Conservation (phyloP, 2,113 vertebrate genomes). For the Psephotus haematonotus region DNA sequence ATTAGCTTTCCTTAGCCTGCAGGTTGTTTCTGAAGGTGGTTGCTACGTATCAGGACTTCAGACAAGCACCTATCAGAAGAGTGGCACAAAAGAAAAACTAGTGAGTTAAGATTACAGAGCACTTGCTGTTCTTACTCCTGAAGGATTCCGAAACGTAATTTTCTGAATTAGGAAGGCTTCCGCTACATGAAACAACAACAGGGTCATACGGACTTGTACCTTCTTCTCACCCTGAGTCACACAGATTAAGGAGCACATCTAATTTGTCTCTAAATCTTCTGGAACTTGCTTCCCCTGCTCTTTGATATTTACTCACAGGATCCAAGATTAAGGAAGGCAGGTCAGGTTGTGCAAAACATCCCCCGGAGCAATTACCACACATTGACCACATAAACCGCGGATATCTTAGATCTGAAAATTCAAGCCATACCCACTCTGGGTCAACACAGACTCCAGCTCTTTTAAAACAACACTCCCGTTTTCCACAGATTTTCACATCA, state of each 20-base stretch:
- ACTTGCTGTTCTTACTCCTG: neutral
- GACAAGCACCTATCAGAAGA: neutral
- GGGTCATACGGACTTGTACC: neutral
- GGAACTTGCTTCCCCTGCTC: neutral
- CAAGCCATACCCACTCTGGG: neutral
- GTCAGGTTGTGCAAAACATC: neutral
- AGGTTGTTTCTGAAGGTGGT: neutral
- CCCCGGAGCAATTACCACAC: neutral
- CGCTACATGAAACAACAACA: neutral
- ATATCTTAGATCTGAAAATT: neutral
- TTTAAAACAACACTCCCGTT: neutral
- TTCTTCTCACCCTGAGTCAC: neutral
- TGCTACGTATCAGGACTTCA: neutral
- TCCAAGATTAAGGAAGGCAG: neutral
- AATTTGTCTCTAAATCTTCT: neutral
- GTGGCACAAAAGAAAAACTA: neutral
- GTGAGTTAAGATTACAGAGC: neutral
- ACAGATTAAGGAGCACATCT: neutral
- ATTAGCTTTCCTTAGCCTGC: neutral
- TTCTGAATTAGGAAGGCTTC: neutral
- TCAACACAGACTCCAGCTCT: neutral
- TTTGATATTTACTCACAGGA: neutral
- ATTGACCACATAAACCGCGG: fast-evolving
- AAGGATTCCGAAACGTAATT: neutral
- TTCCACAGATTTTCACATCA: neutral